These are phyloP conservation scores for Emys orbicularis DNA, from an alignment of 2,797 vertebrate genomes.

Conservation along the genomic window DNA sequence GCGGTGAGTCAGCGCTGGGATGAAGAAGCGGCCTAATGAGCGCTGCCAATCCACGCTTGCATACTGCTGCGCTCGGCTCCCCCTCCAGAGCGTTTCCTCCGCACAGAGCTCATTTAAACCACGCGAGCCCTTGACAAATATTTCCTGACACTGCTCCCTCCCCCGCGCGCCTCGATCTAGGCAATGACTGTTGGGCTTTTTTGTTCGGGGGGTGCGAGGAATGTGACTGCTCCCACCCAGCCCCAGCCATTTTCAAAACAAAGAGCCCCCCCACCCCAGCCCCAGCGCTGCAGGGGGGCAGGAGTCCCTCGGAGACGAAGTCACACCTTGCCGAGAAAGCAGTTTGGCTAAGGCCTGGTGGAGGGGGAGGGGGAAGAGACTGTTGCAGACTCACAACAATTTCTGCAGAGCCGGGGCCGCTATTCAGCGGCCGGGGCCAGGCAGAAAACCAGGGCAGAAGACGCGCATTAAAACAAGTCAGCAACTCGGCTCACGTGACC, in stretches of 20 bases:
- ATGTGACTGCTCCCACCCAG: not conserved
- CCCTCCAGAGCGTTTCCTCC: not conserved
- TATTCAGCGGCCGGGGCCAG: conserved; percentile 85
- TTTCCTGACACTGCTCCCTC: not conserved
- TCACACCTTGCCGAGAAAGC: not conserved
- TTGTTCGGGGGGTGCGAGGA: too few species aligned
- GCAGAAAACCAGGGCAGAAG: conserved; percentile 86
- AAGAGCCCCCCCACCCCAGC: not conserved
- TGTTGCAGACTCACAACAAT: not conserved
- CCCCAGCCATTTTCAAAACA: not conserved
- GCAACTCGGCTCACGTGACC: conserved; percentile 76
- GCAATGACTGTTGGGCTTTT: not conserved
- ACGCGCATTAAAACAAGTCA: conserved; percentile 83
- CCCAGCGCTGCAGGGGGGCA: not conserved
- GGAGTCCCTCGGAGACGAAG: not conserved
- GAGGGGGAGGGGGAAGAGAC: too few species aligned
- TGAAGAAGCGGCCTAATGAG: not conserved
- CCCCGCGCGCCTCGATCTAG: not conserved
- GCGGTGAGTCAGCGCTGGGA: not conserved
- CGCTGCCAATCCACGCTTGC: not conserved
- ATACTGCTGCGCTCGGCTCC: not conserved
- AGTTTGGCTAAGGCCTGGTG: conserved; percentile 1
- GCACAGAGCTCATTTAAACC: not conserved
- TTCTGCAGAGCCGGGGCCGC: conserved; percentile 81
- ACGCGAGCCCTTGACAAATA: not conserved